phyloP scores from a whole-genome alignment of 2,888 invertebrate genomes.

The Rugalucina vietnamica region DNA sequence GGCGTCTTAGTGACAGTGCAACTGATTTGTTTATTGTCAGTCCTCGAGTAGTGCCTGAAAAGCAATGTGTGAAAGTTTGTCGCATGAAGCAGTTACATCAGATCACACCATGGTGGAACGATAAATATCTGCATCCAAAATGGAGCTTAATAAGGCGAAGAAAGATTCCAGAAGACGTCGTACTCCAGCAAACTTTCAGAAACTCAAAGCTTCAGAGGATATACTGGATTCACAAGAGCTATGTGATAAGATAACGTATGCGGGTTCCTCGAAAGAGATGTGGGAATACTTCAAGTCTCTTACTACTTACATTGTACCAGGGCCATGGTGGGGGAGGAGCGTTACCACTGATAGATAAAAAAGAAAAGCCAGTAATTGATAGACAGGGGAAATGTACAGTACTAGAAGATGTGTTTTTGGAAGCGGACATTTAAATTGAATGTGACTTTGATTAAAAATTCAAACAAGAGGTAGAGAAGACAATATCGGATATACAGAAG shows the following conservation, averaged over 20 bases:
- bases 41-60: not conserved
- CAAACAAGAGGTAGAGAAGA: too few species aligned
- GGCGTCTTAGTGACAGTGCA: not conserved
- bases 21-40: slow-evolving; percentile 17
- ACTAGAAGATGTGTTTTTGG: not conserved
- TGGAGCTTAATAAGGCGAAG: not conserved
- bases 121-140: not conserved
- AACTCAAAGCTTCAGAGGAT: not conserved
- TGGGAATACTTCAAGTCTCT: slow-evolving; percentile 4
- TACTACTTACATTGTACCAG: not conserved
- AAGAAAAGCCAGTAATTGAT: not conserved
- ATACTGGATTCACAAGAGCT: not conserved
- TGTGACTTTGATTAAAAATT: too few species aligned
- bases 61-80: slow-evolving; percentile 14
- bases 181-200: not conserved
- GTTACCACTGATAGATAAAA: not conserved
- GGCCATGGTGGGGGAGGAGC: not conserved
- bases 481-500: not conserved
- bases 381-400: not conserved
- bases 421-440: not conserved
- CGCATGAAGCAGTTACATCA: not conserved
- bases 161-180: not conserved
- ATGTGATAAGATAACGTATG: not conserved
- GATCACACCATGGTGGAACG: slow-evolving; percentile 14
- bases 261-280: too few species aligned